Base-by-base conservation (phyloP, 2,888 invertebrate genomes). In the Cataglyphis cursor region DNA sequence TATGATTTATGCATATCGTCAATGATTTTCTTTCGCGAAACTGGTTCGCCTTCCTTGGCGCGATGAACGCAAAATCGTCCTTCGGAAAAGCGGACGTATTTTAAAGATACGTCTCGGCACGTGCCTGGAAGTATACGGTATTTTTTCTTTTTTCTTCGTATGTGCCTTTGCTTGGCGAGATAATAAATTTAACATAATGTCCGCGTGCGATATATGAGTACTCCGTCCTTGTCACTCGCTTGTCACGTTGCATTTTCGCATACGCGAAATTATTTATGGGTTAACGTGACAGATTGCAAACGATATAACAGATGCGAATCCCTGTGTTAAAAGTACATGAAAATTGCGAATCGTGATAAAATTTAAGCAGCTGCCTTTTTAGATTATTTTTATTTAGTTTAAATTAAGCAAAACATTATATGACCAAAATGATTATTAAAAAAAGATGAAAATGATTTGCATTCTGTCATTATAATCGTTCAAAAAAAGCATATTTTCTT, bases 11-110 rank as follows among this genome's bases (percentile, higher is more conserved):
- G 28, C n/a, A 54, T 8, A 21, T 72, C 41, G 15, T 59, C 38
- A 48, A 61, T 61, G 35, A 81, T 62, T 78, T 78, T 18, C 61
- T 81, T 35, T 5, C n/a, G 35, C 59, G 9, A 3, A 80, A 81
- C 62, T 81, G 41, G 62, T 78, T 81, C 28, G 48, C 81, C 78
- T 76, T 76, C 76, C 51, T 81, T 81, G 81, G 48, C 48, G 54
- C 41, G 48, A 18, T 9, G 15, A 38, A 41, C n/a, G 48, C 21
- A 57, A 75, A 51, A 81, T 81, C 38, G 38, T 9, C 51, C 62
- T 81, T 80, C n/a, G 24, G 28, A 81, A 35, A 41, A 80, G n/a
- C 48, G 12, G 15, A 15, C 18, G 41, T 24, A 28, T 35, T 68
- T 75, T 66, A 48, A 48, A 68, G 24, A 21, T 15, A 59, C 31